These are phyloP conservation scores for Pseudonaja textilis DNA, from an alignment of 2,113 vertebrate species.

Conservation along the genomic window DNA sequence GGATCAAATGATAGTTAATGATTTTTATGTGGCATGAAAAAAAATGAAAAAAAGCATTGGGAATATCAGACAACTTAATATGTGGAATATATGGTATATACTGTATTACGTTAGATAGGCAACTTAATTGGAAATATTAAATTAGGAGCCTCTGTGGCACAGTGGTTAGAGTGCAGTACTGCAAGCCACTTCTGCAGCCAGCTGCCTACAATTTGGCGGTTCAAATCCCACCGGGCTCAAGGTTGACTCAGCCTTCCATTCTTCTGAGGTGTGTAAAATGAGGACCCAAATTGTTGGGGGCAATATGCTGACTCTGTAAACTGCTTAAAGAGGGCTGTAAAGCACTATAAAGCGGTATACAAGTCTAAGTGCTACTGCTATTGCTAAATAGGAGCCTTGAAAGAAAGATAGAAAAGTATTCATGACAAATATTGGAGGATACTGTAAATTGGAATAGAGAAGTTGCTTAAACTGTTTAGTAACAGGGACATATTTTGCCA, in stretches of 20 bases:
- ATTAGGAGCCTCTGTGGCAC: no score
- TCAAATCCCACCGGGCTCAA: no score
- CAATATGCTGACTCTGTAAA: no score
- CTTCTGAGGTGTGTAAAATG: no score
- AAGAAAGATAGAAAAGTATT: not conserved
- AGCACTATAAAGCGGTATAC: no score
- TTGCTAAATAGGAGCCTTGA: constrained; percentile 1
- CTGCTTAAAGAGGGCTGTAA: no score
- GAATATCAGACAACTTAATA: not conserved
- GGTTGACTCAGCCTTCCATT: no score
- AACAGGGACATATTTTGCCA: not conserved
- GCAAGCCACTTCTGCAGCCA: no score
- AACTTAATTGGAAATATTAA: not conserved
- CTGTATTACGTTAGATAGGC: not conserved
- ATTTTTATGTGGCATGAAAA: not conserved
- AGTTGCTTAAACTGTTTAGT: constrained; percentile 1
- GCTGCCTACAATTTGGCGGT: no score
- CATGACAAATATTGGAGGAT: not conserved
- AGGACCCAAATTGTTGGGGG: no score
- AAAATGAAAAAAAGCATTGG: not conserved
- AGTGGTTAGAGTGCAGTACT: no score
- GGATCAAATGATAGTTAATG: not conserved
- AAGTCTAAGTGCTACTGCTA: no score
- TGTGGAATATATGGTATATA: not conserved
- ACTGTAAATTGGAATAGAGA: not conserved